phyloP scores from a whole-genome alignment of 2,797 vertebrate genomes.

The Argentina silus region DNA sequence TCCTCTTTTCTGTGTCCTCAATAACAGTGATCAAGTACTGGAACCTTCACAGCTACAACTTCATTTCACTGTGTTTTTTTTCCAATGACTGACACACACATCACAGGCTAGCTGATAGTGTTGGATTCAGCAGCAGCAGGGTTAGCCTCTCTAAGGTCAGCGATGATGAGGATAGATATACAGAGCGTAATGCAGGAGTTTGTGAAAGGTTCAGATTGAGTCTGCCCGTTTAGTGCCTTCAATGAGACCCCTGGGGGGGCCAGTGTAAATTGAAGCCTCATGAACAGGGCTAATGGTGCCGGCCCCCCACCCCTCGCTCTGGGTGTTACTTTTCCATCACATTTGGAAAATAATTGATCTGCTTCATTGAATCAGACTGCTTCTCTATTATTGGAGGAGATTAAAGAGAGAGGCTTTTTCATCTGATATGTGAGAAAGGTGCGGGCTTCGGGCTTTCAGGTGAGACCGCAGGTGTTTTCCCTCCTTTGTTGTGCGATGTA shows the following conservation, averaged over 20 bases:
- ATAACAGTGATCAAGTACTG: no score
- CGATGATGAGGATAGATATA: conserved; percentile 5
- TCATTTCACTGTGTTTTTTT: neutral
- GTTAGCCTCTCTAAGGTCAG: neutral
- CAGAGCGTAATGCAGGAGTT: conserved; percentile 10
- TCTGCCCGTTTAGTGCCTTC: conserved; percentile 34
- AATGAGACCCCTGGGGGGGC: conserved; percentile 20
- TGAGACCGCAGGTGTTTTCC: no score
- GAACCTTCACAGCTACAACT: no score
- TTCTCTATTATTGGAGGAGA: conserved; percentile 43
- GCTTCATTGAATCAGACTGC: conserved; percentile 56
- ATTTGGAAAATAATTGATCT: conserved; percentile 64
- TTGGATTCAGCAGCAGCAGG: neutral
- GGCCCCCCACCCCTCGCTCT: conserved; percentile 38
- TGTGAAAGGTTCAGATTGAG: conserved; percentile 43
- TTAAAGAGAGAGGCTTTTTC: conserved; percentile 26
- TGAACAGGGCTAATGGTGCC: conserved; percentile 52
- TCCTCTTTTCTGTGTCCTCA: no score
- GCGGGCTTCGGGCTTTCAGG: no score
- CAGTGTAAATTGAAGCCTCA: conserved; percentile 54
- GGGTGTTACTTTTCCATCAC: conserved; percentile 38
- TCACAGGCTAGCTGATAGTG: no score
- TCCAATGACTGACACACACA: neutral
- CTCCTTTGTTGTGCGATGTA: no score
- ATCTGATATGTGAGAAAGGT: neutral